A percentile compares a stretch with the other conserved stretches of the same genome.
Evolutionary conservation across 2,888 invertebrate species (phyloP).

Genomic region (Cryptophagus acutangulus): DNA sequence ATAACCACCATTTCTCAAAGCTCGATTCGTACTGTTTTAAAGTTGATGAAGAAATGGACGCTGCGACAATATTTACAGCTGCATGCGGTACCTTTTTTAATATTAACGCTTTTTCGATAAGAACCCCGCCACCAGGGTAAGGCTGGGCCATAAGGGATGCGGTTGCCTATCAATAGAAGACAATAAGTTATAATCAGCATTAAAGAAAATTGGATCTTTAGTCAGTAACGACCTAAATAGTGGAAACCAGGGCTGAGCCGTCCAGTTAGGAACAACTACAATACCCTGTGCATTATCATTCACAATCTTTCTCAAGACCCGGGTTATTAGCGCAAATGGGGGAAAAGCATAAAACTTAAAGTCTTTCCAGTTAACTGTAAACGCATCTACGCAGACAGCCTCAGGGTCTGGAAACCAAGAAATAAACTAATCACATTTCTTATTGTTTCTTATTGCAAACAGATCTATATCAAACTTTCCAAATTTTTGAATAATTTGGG

Average conservation of each 20-base stretch:
- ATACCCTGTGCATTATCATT: slow-evolving; percentile 24
- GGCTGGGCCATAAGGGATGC: background rate
- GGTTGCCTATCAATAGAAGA: background rate
- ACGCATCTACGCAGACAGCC: slow-evolving; percentile 28
- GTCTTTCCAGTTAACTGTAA: slow-evolving; percentile 23
- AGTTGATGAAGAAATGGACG: no score
- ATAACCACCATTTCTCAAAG: no score
- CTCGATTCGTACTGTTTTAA: no score
- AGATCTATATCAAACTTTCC: slow-evolving; percentile 9
- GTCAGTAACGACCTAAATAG: background rate
- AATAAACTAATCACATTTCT: slow-evolving; percentile 28
- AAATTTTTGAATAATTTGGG: slow-evolving; percentile 1
- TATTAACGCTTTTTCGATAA: slow-evolving; percentile 1
- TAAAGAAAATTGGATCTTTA: background rate
- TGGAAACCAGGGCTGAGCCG: slow-evolving; percentile 31
- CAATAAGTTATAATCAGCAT: background rate
- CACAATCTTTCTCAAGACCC: slow-evolving; percentile 30
- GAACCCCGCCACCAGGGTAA: background rate
- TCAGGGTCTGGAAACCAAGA: slow-evolving; percentile 31
- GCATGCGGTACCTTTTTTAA: background rate
- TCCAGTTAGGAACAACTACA: slow-evolving; percentile 30
- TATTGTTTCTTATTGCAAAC: slow-evolving; percentile 11
- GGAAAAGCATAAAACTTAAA: slow-evolving; percentile 20
- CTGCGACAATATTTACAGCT: background rate
- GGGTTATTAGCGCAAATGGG: slow-evolving; percentile 23